phyloP scores from a whole-genome alignment of 2,113 vertebrate genomes.

The Sitta europaea region DNA sequence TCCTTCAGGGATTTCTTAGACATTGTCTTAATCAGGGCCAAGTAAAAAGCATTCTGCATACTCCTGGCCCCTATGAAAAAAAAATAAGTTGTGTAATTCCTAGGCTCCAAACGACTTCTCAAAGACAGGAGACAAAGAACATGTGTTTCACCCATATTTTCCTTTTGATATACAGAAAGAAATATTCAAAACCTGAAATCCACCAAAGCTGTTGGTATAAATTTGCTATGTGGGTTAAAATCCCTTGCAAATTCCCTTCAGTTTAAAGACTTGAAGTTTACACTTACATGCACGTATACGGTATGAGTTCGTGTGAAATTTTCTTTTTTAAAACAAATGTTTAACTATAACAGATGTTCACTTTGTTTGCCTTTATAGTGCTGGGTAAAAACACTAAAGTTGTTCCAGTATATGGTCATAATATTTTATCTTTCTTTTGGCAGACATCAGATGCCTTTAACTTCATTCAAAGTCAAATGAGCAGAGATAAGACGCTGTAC shows the following conservation, averaged over 20 bases:
- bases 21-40: neutral
- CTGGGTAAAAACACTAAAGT: neutral
- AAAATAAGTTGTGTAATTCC: neutral
- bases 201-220: neutral
- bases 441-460: neutral
- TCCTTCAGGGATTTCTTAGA: neutral
- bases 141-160: neutral
- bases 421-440: constrained; percentile 5
- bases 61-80: neutral
- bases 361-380: neutral
- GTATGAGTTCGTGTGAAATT: neutral
- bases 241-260: neutral
- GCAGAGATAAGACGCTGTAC: too few species aligned
- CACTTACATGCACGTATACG: neutral
- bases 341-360: constrained; percentile 9
- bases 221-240: neutral
- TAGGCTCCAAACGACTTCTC: neutral
- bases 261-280: neutral
- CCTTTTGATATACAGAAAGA: neutral
- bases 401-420: neutral
- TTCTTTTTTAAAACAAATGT: neutral
- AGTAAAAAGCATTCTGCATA: neutral
- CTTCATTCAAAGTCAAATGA: neutral
- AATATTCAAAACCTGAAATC: neutral
- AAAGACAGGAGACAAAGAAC: neutral